These are phyloP conservation scores for Pangasianodon gigas DNA, from an alignment of 2,113 vertebrate species.

Conservation along the genomic window DNA sequence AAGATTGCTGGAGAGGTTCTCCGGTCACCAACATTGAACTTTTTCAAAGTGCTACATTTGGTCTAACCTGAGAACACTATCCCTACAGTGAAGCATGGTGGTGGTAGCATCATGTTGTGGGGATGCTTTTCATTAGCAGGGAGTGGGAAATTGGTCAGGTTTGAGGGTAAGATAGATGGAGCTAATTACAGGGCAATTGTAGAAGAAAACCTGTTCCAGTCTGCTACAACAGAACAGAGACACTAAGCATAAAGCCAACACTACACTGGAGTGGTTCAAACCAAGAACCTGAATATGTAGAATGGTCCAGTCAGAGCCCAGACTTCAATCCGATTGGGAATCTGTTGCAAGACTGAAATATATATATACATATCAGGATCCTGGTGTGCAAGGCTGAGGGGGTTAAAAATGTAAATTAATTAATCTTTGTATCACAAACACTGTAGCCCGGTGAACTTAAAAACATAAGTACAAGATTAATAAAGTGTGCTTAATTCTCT, in stretches of 20 bases:
- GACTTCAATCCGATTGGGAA: too few species aligned
- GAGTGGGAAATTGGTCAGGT: neutral
- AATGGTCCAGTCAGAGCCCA: too few species aligned
- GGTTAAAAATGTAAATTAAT: too few species aligned
- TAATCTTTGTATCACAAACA: too few species aligned
- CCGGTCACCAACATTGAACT: neutral
- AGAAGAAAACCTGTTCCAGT: neutral
- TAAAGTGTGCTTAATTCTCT: neutral
- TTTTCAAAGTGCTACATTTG: neutral
- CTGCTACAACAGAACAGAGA: neutral
- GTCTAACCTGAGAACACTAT: neutral
- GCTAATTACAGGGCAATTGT: neutral
- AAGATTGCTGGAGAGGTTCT: neutral
- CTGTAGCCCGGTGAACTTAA: neutral
- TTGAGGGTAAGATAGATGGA: neutral
- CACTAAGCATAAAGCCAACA: neutral
- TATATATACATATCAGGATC: too few species aligned
- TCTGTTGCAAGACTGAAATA: too few species aligned
- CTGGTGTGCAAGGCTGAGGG: too few species aligned
- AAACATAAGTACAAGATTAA: neutral
- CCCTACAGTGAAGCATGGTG: neutral
- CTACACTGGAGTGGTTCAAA: neutral
- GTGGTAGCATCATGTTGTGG: neutral
- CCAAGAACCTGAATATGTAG: neutral
- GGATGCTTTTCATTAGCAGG: neutral